phyloP scores from a whole-genome alignment of 2,888 invertebrate species.

The Cerceris ruficornis region DNA sequence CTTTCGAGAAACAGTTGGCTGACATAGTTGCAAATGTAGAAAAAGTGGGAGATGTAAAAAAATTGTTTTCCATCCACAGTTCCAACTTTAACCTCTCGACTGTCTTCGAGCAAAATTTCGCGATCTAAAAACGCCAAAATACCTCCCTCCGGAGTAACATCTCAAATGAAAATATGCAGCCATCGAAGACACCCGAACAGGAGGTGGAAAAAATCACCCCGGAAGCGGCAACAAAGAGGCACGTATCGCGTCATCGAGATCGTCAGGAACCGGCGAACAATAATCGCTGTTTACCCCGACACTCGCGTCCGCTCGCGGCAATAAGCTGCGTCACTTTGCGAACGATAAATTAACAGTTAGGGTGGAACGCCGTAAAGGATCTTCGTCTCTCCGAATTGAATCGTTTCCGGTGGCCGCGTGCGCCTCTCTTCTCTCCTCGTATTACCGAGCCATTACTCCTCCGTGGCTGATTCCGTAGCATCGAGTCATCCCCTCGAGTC shows the following conservation, averaged over 20 bases:
- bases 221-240: neutral
- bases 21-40: no score
- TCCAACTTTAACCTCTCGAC: neutral
- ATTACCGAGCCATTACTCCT: slow-evolving; percentile 79
- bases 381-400: slow-evolving; percentile 72
- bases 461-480: slow-evolving; percentile 52
- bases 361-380: slow-evolving; percentile 39
- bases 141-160: no score
- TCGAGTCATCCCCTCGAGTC: slow-evolving; percentile 50
- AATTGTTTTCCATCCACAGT: neutral
- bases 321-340: slow-evolving; percentile 73
- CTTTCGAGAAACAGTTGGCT: no score
- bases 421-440: slow-evolving; percentile 71
- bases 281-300: slow-evolving; percentile 2
- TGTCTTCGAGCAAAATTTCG: neutral
- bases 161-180: no score
- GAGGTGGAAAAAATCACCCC: no score
- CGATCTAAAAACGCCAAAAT: no score
- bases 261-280: slow-evolving; percentile 23
- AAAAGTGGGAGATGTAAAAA: neutral
- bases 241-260: neutral
- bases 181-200: no score
- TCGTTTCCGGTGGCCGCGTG: slow-evolving; percentile 79
- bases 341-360: slow-evolving; percentile 78
- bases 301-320: slow-evolving; percentile 45